Evolutionary conservation across 2,888 invertebrate species (phyloP).

Genomic region (Drosophila planitibia): DNA sequence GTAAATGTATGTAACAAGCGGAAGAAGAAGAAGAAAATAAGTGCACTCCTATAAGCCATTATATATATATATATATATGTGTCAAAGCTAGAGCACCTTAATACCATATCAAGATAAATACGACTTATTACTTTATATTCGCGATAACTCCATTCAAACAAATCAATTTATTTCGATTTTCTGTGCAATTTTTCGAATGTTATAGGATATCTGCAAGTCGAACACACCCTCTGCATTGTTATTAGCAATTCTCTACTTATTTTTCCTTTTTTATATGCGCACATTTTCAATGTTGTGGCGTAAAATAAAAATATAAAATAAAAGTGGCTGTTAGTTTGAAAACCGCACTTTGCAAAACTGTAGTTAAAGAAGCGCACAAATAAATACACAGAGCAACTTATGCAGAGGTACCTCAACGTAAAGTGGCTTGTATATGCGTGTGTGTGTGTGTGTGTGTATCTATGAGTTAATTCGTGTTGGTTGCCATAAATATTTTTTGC

Average conservation of each 20-base stretch:
- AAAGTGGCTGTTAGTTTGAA: constrained; percentile 25
- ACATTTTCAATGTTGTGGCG: constrained; percentile 14
- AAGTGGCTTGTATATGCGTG: background rate
- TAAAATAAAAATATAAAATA: constrained; percentile 1
- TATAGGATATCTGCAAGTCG: background rate
- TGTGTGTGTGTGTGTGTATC: background rate
- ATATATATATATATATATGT: too few species aligned
- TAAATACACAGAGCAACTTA: constrained; percentile 21
- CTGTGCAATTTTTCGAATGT: background rate
- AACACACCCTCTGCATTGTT: background rate
- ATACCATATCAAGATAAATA: background rate
- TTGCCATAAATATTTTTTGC: background rate
- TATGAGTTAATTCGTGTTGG: background rate
- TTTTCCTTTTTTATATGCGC: constrained; percentile 19
- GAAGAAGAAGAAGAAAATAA: background rate
- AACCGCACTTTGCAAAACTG: constrained; percentile 27
- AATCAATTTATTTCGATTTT: background rate
- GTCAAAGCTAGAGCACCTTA: background rate
- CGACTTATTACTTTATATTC: background rate
- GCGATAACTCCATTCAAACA: background rate
- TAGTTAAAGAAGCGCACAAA: constrained; percentile 42
- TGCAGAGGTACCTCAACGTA: constrained; percentile 6
- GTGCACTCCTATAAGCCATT: background rate
- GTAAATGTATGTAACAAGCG: background rate
- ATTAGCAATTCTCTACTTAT: background rate